Evolutionary conservation across 2,888 invertebrate genomes (phyloP), one percentile per base, ranked within the genome.

Genomic region (Leucozona laternaria): DNA sequence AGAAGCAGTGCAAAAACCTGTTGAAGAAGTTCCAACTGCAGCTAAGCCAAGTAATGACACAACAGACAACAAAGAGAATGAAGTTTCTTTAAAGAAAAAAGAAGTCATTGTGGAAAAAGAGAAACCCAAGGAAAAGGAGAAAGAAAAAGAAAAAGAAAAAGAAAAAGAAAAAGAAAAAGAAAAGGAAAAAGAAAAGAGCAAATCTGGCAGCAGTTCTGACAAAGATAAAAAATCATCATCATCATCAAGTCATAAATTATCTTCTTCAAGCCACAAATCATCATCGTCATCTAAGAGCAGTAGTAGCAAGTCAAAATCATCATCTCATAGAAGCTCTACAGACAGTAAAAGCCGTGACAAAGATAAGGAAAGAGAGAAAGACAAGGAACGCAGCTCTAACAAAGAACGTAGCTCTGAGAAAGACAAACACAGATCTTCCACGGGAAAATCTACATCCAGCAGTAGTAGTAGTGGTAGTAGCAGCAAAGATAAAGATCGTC

Each of bases 401-500:
- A 88, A 88, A 79, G 89, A 89, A 50, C 83, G 83, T 31, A 86
- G 82, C 76, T 88, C 90, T 79, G 92, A 92, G 75, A 93, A 93
- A 85, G 93, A 93, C 71, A 93, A 93, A 22, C 90, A 91, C 37
- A 89, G 87, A 75, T 89, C 88, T 31, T 88, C 88, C 15, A 88
- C 89, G 53, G 88, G 89, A 75, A 88, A 88, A 84, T 84, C 88
- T 37, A 79, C 89, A 57, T 89, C 89, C 11, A 89, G 84, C 17
- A 89, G 89, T 88, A 93, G 90, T 80, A 92, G 88, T 80, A 92
- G 93, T 57, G 93, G 91, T 25, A 85, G 91, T 91, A 50, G 50
- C 15, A 53, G 22, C 3, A 92, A 92, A 88, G 92, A 92, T 62
- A 93, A 93, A 90, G 93, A 94, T 25, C 94, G 93, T 89, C 93